These are phyloP conservation scores for Rana temporaria DNA, from an alignment of 2,113 vertebrate species.

Conservation along the genomic window DNA sequence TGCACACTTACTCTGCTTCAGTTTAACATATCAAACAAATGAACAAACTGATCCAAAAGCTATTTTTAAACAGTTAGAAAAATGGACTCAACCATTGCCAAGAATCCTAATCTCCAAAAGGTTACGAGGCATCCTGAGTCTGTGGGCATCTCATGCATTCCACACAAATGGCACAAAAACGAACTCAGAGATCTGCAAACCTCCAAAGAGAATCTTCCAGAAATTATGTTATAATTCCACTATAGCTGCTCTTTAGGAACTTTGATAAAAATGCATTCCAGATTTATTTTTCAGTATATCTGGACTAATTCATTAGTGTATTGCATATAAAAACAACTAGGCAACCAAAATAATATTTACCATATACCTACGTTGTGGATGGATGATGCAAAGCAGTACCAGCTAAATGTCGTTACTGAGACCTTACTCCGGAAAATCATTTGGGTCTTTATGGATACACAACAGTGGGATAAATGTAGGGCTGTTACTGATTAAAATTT, in stretches of 20 bases:
- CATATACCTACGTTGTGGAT: too few species aligned
- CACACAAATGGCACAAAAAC: conserved; percentile 39
- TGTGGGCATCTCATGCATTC: conserved; percentile 51
- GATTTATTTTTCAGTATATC: too few species aligned
- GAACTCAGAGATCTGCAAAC: background rate
- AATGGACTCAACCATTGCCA: conserved; percentile 50
- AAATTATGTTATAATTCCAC: background rate
- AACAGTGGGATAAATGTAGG: too few species aligned
- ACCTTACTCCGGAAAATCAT: too few species aligned
- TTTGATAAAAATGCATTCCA: too few species aligned
- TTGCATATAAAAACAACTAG: too few species aligned
- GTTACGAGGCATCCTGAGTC: conserved; percentile 47
- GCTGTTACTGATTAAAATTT: too few species aligned
- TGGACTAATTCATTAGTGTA: too few species aligned
- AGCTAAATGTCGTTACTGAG: too few species aligned
- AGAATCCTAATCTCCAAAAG: conserved; percentile 55
- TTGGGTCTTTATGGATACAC: too few species aligned
- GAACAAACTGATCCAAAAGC: conserved; percentile 21
- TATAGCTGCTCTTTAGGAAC: background rate
- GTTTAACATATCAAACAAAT: conserved; percentile 46
- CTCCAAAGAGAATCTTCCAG: background rate
- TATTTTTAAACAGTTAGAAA: conserved; percentile 41
- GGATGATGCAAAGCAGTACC: too few species aligned
- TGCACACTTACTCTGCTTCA: conserved; percentile 9
- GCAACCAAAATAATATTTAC: too few species aligned